These are phyloP conservation scores for Ciconia maguari DNA, from an alignment of 2,113 vertebrate species.

Conservation along the genomic window DNA sequence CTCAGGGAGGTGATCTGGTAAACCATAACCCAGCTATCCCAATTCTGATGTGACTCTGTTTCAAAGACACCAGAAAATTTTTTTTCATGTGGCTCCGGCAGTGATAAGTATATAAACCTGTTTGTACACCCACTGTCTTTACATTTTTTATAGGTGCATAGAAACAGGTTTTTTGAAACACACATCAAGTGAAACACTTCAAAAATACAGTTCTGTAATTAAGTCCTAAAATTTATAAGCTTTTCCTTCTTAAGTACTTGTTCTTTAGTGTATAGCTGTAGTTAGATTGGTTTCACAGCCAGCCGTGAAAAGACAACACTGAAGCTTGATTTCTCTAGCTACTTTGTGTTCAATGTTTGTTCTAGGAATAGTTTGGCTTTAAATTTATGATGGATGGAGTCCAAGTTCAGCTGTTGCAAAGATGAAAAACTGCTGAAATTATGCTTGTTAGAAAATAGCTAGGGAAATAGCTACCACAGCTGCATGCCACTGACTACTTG, in stretches of 20 bases:
- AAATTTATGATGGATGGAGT: neutral
- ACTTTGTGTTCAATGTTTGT: neutral
- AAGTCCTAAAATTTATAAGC: neutral
- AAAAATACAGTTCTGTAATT: neutral
- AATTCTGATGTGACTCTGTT: neutral
- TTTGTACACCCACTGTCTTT: neutral
- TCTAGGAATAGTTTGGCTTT: neutral
- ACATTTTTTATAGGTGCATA: neutral
- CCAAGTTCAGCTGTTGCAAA: neutral
- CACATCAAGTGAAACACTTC: neutral
- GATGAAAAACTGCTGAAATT: neutral
- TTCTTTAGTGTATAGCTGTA: neutral
- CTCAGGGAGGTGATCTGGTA: neutral
- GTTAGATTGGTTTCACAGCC: neutral
- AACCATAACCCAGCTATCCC: neutral
- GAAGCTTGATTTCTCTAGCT: neutral
- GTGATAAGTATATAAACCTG: neutral
- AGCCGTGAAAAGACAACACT: neutral
- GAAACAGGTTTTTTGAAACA: neutral
- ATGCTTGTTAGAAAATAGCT: neutral
- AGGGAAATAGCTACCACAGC: neutral
- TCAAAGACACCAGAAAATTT: neutral
- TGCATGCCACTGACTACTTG: neutral
- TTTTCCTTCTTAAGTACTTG: neutral
- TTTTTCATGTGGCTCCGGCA: neutral